These are phyloP conservation scores for Mactra quadrangularis DNA, from an alignment of 1,140 invertebrate species.

Conservation along the genomic window DNA sequence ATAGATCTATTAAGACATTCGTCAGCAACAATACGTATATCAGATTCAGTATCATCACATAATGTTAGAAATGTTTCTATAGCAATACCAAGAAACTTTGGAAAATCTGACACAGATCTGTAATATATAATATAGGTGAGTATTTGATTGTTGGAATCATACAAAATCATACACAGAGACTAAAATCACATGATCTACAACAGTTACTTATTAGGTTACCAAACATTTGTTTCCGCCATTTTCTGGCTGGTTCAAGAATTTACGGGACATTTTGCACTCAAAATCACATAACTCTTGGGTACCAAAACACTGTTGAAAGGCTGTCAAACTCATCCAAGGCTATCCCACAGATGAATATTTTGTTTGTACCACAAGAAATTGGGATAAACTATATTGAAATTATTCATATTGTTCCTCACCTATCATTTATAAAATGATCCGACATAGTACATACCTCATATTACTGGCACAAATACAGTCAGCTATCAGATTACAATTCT, in stretches of 20 bases:
- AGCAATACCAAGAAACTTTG: slow-evolving; percentile 88
- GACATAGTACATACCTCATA: slow-evolving; percentile 83
- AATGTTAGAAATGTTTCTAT: slow-evolving; percentile 89
- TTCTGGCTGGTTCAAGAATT: too few species aligned
- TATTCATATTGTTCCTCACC: too few species aligned
- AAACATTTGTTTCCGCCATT: too few species aligned
- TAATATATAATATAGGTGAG: slow-evolving; percentile 44
- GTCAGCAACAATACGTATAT: slow-evolving; percentile 91
- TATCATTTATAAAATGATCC: too few species aligned
- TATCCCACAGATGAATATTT: too few species aligned
- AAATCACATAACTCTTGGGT: too few species aligned
- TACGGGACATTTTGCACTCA: too few species aligned
- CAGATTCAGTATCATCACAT: slow-evolving; percentile 91
- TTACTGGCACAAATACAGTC: slow-evolving; percentile 88
- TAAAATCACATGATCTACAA: neutral
- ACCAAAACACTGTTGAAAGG: too few species aligned
- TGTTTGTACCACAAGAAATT: too few species aligned
- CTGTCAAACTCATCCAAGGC: too few species aligned
- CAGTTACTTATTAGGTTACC: too few species aligned
- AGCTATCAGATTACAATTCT: slow-evolving; percentile 88
- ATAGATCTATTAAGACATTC: slow-evolving; percentile 92
- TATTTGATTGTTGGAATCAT: neutral
- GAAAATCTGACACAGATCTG: slow-evolving; percentile 86
- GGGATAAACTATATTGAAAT: too few species aligned
- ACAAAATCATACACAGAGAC: neutral